Evolutionary conservation across 2,888 invertebrate genomes (phyloP).

Genomic region (Orthosia gracilis): DNA sequence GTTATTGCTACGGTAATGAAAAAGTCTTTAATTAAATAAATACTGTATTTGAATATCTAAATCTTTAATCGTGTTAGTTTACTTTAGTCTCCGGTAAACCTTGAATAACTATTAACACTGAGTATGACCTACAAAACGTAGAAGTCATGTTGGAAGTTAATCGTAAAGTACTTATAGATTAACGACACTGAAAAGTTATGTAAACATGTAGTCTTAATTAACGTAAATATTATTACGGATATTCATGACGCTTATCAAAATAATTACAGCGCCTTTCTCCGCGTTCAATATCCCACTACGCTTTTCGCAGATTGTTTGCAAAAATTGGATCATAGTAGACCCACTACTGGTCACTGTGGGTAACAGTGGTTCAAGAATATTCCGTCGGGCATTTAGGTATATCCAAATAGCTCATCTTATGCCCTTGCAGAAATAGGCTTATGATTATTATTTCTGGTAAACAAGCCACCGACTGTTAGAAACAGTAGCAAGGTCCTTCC

Average conservation of each 20-base stretch:
- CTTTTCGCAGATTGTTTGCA: not conserved
- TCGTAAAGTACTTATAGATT: constrained; percentile 10
- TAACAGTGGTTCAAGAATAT: not conserved
- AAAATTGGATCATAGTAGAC: not conserved
- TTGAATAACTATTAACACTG: constrained; percentile 22
- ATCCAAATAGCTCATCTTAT: not conserved
- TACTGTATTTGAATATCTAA: not conserved
- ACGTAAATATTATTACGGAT: constrained; percentile 33
- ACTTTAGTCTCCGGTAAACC: constrained; percentile 19
- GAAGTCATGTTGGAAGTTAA: constrained; percentile 34
- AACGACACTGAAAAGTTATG: constrained; percentile 21
- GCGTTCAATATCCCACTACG: not conserved
- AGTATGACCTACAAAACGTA: constrained; percentile 39
- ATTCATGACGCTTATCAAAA: constrained; percentile 13
- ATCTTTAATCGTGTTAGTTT: constrained; percentile 6
- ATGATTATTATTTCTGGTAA: not conserved
- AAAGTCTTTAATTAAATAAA: constrained; percentile 2
- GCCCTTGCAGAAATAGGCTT: not conserved
- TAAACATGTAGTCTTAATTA: constrained; percentile 20
- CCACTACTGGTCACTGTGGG: not conserved
- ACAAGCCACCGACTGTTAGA: not conserved
- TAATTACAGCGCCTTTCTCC: not conserved
- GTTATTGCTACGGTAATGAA: not conserved
- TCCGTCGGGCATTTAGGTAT: too few species aligned
- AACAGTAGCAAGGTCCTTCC: constrained; percentile 52